These are phyloP conservation scores for Corythornis cristatus DNA, from an alignment of 2,113 vertebrate genomes.

Conservation along the genomic window DNA sequence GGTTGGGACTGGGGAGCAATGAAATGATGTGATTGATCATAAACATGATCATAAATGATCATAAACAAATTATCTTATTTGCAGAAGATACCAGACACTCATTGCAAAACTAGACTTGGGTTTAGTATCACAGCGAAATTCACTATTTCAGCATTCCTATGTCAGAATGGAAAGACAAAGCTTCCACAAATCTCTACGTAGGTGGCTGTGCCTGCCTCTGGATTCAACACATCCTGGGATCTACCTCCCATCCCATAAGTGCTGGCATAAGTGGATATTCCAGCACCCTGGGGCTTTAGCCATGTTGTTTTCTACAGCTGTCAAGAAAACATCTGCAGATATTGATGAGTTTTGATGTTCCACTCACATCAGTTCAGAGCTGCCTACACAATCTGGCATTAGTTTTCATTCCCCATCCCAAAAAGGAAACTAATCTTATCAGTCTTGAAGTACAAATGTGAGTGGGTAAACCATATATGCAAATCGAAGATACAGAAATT, in stretches of 20 bases:
- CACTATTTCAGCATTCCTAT: not conserved
- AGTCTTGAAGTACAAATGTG: not conserved
- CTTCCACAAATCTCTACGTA: not conserved
- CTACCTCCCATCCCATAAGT: not conserved
- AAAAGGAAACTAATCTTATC: not conserved
- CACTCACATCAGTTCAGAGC: not conserved
- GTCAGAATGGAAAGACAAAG: not conserved
- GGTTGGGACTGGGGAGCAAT: not conserved
- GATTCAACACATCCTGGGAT: not conserved
- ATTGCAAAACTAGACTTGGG: not conserved
- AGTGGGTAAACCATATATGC: not conserved
- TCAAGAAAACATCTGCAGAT: not conserved
- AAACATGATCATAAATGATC: no score
- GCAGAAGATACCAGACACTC: not conserved
- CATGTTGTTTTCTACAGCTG: not conserved
- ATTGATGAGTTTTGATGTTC: not conserved
- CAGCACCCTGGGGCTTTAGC: not conserved
- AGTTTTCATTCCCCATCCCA: not conserved
- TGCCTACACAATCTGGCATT: not conserved
- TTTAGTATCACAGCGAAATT: not conserved
- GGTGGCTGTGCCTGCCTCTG: not conserved
- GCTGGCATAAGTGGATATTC: not conserved
- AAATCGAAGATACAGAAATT: not conserved
- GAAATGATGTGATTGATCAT: not conserved
- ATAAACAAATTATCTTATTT: not conserved